These are phyloP conservation scores for Ciona savignyi DNA, from an alignment of 23 tunicate genomes.

Conservation along the genomic window DNA sequence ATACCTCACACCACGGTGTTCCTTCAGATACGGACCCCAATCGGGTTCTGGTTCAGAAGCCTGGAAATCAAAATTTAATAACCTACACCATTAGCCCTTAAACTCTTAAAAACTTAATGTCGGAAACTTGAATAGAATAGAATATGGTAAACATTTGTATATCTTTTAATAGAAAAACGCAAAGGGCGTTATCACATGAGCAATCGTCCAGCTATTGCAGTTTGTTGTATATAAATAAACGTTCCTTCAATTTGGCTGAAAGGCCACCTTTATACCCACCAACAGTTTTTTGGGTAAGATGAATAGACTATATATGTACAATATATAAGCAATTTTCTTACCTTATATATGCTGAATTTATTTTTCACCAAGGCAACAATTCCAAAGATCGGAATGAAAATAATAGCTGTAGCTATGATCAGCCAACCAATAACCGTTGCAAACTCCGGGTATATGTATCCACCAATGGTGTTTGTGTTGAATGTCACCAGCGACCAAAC, in stretches of 20 bases:
- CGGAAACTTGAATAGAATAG: too few relatives aligned
- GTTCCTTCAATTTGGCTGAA: too few relatives aligned
- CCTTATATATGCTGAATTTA: constrained; percentile 33
- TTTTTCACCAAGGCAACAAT: constrained; percentile 23
- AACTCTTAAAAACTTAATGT: too few relatives aligned
- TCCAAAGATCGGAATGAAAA: constrained; percentile 72
- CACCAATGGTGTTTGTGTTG: constrained; percentile 36
- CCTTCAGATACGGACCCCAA: constrained; percentile 91
- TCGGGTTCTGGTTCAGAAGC: constrained; percentile 47
- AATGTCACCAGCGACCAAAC: constrained; percentile 92
- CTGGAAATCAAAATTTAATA: neutral
- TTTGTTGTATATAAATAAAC: too few relatives aligned
- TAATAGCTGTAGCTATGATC: constrained; percentile 47
- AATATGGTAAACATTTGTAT: too few relatives aligned
- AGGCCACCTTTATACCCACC: too few relatives aligned
- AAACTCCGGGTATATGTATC: constrained; percentile 54
- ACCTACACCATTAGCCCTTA: too few relatives aligned
- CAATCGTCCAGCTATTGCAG: too few relatives aligned
- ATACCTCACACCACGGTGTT: constrained; percentile 66
- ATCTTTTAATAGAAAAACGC: too few relatives aligned
- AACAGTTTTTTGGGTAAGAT: too few relatives aligned
- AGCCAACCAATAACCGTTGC: constrained; percentile 92
- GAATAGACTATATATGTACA: too few relatives aligned
- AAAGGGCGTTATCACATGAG: neutral
- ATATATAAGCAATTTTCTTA: too few relatives aligned